Evolutionary conservation across 2,888 invertebrate species (phyloP).

Genomic region (Adelognathus sp.): DNA sequence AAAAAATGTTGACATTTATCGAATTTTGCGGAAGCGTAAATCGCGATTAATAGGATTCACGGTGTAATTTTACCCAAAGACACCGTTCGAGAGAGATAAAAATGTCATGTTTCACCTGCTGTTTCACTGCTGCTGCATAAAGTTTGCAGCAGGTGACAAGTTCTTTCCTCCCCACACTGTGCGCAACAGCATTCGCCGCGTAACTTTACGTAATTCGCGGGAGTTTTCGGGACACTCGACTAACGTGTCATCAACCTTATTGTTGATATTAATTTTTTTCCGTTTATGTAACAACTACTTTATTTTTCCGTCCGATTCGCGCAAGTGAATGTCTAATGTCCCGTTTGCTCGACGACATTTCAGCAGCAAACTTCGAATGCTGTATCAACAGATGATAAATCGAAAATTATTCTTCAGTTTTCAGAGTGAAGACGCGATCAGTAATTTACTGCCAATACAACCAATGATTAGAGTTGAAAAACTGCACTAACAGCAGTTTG

Average conservation of each 20-base stretch:
- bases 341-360: too few species aligned
- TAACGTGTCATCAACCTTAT: slow-evolving; percentile 74
- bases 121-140: background rate
- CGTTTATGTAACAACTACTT: too few species aligned
- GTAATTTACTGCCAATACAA: too few species aligned
- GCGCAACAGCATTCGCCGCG: slow-evolving; percentile 22
- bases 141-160: background rate
- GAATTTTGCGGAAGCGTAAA: background rate
- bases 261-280: background rate
- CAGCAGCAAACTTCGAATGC: too few species aligned
- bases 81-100: background rate
- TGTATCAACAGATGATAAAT: too few species aligned
- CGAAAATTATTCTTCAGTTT: too few species aligned
- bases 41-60: background rate
- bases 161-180: background rate
- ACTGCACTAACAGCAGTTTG: too few species aligned
- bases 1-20: background rate
- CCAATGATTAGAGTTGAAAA: too few species aligned
- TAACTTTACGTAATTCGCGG: slow-evolving; percentile 53
- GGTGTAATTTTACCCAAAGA: background rate
- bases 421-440: too few species aligned
- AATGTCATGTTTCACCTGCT: background rate
- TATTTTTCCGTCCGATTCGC: too few species aligned
- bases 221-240: slow-evolving; percentile 72
- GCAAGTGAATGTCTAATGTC: too few species aligned